Evolutionary conservation across 2,113 vertebrate genomes (phyloP).

Genomic region (Grammomys surdaster): DNA sequence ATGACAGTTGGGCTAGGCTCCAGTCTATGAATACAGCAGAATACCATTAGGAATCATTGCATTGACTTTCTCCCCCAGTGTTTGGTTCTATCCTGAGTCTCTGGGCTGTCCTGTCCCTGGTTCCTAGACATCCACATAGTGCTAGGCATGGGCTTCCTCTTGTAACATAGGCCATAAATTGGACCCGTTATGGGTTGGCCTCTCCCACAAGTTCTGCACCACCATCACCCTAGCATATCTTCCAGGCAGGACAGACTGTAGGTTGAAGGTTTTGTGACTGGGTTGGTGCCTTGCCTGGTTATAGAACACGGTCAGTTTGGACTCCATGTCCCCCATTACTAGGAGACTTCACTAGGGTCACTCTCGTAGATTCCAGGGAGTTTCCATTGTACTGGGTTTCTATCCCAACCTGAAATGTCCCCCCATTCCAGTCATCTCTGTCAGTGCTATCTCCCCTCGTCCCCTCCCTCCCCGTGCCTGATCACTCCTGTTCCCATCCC

Average conservation of each 20-base stretch:
- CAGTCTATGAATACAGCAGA: not conserved
- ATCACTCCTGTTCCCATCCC: not conserved
- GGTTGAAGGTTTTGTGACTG: not conserved
- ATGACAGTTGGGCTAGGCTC: not conserved
- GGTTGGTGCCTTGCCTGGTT: not conserved
- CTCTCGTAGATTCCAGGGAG: not conserved
- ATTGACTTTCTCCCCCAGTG: not conserved
- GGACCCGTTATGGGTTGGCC: not conserved
- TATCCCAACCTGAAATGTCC: no score
- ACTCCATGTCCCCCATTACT: not conserved
- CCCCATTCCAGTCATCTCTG: no score
- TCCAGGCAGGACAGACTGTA: not conserved
- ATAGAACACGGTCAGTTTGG: not conserved
- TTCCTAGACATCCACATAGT: not conserved
- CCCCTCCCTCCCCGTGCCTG: not conserved
- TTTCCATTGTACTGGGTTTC: not conserved
- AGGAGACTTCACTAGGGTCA: not conserved
- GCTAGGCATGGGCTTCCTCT: not conserved
- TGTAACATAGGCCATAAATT: not conserved
- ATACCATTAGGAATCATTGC: not conserved
- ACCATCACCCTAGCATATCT: not conserved
- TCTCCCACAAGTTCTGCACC: not conserved
- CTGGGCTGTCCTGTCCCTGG: not conserved
- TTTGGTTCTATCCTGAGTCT: not conserved
- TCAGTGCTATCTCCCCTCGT: not conserved